phyloP scores from a whole-genome alignment of 2,113 vertebrate species.

The Chaenocephalus aceratus region DNA sequence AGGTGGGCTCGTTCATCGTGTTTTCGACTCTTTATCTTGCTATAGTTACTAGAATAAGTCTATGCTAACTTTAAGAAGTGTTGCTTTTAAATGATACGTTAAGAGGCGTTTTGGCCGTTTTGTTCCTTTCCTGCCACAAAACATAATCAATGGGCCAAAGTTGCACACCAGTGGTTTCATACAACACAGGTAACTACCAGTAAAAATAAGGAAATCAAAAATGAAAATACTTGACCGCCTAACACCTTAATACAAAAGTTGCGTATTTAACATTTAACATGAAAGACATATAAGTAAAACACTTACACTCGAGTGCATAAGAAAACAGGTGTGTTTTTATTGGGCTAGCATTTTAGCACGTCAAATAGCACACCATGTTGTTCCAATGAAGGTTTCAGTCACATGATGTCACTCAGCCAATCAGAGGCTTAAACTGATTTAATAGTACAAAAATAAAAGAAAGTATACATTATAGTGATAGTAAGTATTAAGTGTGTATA shows the following conservation, averaged over 20 bases:
- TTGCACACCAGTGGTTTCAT: not conserved
- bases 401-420: not conserved
- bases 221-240: not conserved
- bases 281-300: not conserved
- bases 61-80: not conserved
- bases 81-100: not conserved
- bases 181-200: not conserved
- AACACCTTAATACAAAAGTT: too few relatives aligned
- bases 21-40: too few relatives aligned
- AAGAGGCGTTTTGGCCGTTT: not conserved
- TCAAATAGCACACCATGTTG: not conserved
- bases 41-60: not conserved
- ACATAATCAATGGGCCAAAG: not conserved
- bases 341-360: not conserved
- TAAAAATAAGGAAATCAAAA: too few relatives aligned
- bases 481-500: too few relatives aligned
- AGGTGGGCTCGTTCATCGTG: not conserved
- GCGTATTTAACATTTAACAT: not conserved
- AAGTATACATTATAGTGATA: too few relatives aligned
- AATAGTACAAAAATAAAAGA: too few relatives aligned
- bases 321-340: too few relatives aligned
- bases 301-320: too few relatives aligned
- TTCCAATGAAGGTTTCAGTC: not conserved
- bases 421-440: not conserved
- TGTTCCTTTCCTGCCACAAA: not conserved